Base-by-base conservation (phyloP, 2,113 vertebrate genomes). In the Boleophthalmus pectinirostris region DNA sequence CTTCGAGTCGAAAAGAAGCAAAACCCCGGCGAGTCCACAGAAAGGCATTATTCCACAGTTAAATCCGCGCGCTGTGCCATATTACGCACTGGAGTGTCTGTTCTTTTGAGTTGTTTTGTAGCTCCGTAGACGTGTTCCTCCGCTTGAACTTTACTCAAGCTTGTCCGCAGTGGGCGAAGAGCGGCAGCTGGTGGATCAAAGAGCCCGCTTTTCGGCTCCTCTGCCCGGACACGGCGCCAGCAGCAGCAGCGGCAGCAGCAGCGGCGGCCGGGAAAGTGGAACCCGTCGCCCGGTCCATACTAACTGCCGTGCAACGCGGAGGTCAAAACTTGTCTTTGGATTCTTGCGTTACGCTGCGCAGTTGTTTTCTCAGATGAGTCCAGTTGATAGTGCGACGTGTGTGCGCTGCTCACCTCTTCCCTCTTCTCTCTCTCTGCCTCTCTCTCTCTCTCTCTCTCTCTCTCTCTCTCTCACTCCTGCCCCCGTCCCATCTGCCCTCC, bases 291-390 rank as follows among this genome's bases (percentile, higher is more conserved):
- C 77, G 92, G 81, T 86, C 86, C 94, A 93, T 93, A 91, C 18
- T 92, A 43, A 43, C 88, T 90, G 88, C 89, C 88, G 60, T 13
- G n/a, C 25, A 35, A 33, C 25, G 25, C 25, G 25, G 25, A 35
- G 60, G 3, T 33, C 61, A n/a, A 64, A 64, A 64, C 29, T 64
- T 64, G 29, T 64, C 61, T 43, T 13, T 12, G 18, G 18, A 1
- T 38, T 64, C 20, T 38, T 12, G 61, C 9, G 29, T 43, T 15
- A 77, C 88, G 79, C 79, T 58, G 86, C 90, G 90, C 92, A 95
- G 92, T 94, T 95, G 95, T 95, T 96, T 90, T 81, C 90, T 81
- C 92, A 93, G 93, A 95, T 94, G 94, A 93, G 94, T 94, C 93
- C 94, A 91, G 90, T 86, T 93, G 94, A 91, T 94, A 93, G 93